Percentiles rank a stretch among this genome's conserved stretches.
Conservation (phyloP, 2,888 invertebrate genomes). For the Sericinus montela region DNA sequence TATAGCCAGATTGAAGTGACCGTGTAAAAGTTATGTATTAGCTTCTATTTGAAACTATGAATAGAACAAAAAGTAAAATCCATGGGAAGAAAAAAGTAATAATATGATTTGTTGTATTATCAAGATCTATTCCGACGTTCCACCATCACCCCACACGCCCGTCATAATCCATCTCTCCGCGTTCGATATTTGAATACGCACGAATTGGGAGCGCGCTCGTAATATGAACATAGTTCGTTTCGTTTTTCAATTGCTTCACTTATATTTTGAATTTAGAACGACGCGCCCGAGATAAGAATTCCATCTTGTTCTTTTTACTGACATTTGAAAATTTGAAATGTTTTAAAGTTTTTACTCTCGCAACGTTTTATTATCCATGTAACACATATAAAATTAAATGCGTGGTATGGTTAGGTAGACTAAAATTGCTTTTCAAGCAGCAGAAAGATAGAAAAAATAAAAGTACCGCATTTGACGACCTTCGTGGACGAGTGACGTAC, state of each 20-base stretch:
- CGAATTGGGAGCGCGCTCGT: conserved; percentile 72
- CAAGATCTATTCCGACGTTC: conserved; percentile 53
- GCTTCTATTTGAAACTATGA: not conserved
- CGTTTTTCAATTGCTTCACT: conserved; percentile 78
- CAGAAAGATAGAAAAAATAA: too few species aligned
- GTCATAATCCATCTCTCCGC: conserved; percentile 66
- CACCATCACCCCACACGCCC: conserved; percentile 45
- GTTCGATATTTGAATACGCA: conserved; percentile 75
- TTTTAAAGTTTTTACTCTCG: not conserved
- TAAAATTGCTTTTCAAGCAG: too few species aligned
- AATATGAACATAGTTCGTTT: conserved; percentile 72
- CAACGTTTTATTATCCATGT: not conserved
- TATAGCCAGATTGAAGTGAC: too few species aligned
- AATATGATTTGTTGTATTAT: conserved; percentile 44
- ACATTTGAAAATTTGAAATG: conserved; percentile 13
- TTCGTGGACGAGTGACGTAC: too few species aligned
- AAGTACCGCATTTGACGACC: too few species aligned
- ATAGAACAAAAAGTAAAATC: not conserved
- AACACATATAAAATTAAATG: too few species aligned
- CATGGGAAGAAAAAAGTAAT: conserved; percentile 31
- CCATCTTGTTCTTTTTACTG: conserved; percentile 12
- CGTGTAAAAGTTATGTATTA: conserved; percentile 20
- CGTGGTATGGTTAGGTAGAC: too few species aligned
- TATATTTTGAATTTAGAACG: conserved; percentile 75
- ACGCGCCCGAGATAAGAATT: conserved; percentile 55